Evolutionary conservation across 1,140 invertebrate genomes (phyloP), one percentile per base, ranked within the genome.

Genomic region (Lepidurus arcticus): DNA sequence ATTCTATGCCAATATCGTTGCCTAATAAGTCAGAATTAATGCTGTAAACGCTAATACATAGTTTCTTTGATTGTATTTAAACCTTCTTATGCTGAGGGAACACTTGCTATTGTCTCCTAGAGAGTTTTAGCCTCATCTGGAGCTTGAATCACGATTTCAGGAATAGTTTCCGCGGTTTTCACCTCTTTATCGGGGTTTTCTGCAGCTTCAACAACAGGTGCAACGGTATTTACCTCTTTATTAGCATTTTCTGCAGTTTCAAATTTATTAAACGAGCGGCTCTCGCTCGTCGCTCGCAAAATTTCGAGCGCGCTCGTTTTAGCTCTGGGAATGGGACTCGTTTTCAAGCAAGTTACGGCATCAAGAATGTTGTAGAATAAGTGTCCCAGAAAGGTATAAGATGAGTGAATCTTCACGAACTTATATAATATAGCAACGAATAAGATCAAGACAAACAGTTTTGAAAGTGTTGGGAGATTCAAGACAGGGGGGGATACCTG

Each of bases 11-110:
- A 65, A 47, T 16, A 65, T 76, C 11, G 7, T 76, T 9, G 44
- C 21, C 7, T 7, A 76, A 42, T 45, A 47, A 44, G 43, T 34
- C 43, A 76, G 65, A 77, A 77, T 16, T 47, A 47, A 77, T 47
- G 26, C 34, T 21, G 5, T 74, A 11, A 53, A 53, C 42, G 8
- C 9, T 0, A 73, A 78, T 42, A 42, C 26, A 73, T 11, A 43
- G 42, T 42, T n/a, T 26, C 44, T 78, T 78, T 42, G 16, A 77
- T 73, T 43, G 65, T 73, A 78, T 42, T 73, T 44, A 65, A 73
- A 73, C 24, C 21, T 76, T 76, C 16, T 78, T 78, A 74, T 78
- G n/a, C n/a, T n/a, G 53, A n/a, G 53, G 53, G 53, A n/a, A 65
- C 53, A 65, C 53, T 65, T 65, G n/a, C 53, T 21, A 4, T 65